Percentiles rank a stretch among this genome's conserved stretches.
These are phyloP conservation scores for Oncorhynchus kisutch DNA, from an alignment of 2,113 vertebrate species.

Conservation along the genomic window DNA sequence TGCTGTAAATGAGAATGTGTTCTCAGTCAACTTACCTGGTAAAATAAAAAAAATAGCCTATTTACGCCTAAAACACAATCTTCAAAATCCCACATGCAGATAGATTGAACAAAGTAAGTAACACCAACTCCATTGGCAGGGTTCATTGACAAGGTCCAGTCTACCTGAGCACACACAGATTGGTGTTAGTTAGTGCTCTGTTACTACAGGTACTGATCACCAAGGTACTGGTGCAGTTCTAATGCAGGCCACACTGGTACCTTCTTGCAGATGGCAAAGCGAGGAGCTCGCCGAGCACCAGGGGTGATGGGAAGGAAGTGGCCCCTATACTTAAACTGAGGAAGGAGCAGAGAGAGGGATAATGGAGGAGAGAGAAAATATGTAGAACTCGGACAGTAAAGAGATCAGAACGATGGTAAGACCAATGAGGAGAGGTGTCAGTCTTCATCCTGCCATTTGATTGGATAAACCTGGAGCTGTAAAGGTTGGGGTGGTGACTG, in stretches of 20 bases:
- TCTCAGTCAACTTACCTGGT: no score
- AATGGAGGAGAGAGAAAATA: conserved; percentile 7
- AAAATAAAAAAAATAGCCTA: no score
- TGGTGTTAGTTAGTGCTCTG: not conserved
- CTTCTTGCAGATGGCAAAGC: conserved; percentile 74
- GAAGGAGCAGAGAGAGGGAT: conserved; percentile 27
- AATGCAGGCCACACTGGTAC: conserved; percentile 66
- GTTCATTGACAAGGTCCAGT: not conserved
- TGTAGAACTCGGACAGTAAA: not conserved
- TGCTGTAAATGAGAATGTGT: no score
- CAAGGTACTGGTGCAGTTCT: conserved; percentile 34
- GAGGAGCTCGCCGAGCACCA: conserved; percentile 67
- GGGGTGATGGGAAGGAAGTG: conserved; percentile 76
- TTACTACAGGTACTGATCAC: not conserved
- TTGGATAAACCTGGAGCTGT: not conserved
- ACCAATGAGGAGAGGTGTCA: conserved; percentile 1
- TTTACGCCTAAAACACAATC: not conserved
- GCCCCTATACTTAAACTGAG: conserved; percentile 78
- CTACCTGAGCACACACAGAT: not conserved
- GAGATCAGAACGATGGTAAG: not conserved
- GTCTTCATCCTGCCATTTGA: not conserved
- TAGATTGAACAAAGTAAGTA: not conserved
- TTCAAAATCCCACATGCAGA: not conserved
- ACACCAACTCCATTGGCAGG: not conserved
- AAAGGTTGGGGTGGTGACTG: not conserved